Conservation (phyloP, 1,140 invertebrate genomes). For the Notospermus geniculatus region DNA sequence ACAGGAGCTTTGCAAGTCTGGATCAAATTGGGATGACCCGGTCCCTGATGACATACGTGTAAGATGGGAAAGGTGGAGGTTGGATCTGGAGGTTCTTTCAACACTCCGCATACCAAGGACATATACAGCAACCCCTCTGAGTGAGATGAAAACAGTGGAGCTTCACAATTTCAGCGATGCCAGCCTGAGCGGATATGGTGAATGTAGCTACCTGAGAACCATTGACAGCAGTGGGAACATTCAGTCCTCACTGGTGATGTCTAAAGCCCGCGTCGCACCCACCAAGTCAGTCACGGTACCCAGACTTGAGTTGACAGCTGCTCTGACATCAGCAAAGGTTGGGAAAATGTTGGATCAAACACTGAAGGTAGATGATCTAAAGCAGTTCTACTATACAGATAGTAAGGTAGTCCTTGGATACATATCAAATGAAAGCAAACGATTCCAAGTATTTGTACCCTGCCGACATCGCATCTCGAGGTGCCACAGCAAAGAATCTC, state of each 20-base stretch:
- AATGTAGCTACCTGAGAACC: slow-evolving; percentile 30
- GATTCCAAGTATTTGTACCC: slow-evolving; percentile 21
- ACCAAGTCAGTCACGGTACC: slow-evolving; percentile 45
- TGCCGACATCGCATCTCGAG: slow-evolving; percentile 25
- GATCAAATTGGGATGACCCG: slow-evolving; percentile 21
- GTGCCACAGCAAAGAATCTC: slow-evolving; percentile 15
- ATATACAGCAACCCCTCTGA: slow-evolving; percentile 24
- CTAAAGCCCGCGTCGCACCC: slow-evolving; percentile 19
- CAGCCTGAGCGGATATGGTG: slow-evolving; percentile 32
- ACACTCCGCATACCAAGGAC: slow-evolving; percentile 10
- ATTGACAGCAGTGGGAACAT: neutral
- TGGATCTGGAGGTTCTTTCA: slow-evolving; percentile 10
- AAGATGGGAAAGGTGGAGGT: slow-evolving; percentile 23
- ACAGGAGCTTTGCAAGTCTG: slow-evolving; percentile 12
- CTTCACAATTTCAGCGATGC: slow-evolving; percentile 43
- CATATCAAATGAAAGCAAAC: neutral
- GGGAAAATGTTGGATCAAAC: neutral
- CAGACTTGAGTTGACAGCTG: slow-evolving; percentile 56
- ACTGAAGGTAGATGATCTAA: neutral
- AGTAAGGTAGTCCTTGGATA: slow-evolving; percentile 7
- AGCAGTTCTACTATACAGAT: slow-evolving; percentile 7
- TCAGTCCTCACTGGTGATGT: slow-evolving; percentile 15
- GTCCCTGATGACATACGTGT: slow-evolving; percentile 7
- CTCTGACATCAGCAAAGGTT: slow-evolving; percentile 37
- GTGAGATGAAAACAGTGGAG: slow-evolving; percentile 9